Conservation (phyloP, 2,113 vertebrate genomes). For the Ammodytes dubius region DNA sequence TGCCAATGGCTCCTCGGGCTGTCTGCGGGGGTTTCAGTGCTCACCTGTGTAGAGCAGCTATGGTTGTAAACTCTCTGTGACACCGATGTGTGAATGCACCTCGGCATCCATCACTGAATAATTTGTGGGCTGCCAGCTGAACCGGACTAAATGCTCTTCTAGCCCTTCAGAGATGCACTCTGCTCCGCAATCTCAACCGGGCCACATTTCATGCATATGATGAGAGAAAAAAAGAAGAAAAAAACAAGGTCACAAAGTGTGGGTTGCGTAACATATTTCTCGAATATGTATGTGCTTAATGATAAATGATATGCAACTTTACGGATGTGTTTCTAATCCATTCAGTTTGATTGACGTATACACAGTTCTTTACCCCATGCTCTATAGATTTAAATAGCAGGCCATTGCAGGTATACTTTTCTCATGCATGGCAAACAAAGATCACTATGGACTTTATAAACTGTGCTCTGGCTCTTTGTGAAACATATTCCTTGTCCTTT, state of each 20-base stretch:
- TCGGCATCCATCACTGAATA: slow-evolving; percentile 70
- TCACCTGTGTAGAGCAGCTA: slow-evolving; percentile 55
- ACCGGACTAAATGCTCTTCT: slow-evolving; percentile 67
- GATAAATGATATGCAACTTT: slow-evolving; percentile 29
- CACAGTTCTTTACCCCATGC: not conserved
- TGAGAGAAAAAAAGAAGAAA: slow-evolving; percentile 8
- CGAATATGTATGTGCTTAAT: slow-evolving; percentile 39
- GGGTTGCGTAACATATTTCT: slow-evolving; percentile 35
- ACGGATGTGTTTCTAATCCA: slow-evolving; percentile 20
- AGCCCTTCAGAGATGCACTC: slow-evolving; percentile 63
- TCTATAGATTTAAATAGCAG: slow-evolving; percentile 24
- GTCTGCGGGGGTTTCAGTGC: slow-evolving; percentile 35
- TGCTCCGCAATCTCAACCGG: slow-evolving; percentile 51
- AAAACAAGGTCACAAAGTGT: slow-evolving; percentile 58
- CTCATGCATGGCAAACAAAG: not conserved
- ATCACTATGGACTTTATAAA: not conserved
- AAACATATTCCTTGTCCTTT: not conserved
- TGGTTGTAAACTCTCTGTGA: slow-evolving; percentile 73
- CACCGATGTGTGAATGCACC: slow-evolving; percentile 67
- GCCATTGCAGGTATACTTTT: slow-evolving; percentile 16
- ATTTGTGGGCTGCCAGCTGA: slow-evolving; percentile 77
- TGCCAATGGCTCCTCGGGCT: slow-evolving; percentile 44
- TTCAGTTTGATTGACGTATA: slow-evolving; percentile 29
- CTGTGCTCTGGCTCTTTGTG: too few species aligned
- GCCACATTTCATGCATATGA: slow-evolving; percentile 52